Base-by-base conservation (phyloP, 1,140 invertebrate species). In the Chionoecetes opilio region DNA sequence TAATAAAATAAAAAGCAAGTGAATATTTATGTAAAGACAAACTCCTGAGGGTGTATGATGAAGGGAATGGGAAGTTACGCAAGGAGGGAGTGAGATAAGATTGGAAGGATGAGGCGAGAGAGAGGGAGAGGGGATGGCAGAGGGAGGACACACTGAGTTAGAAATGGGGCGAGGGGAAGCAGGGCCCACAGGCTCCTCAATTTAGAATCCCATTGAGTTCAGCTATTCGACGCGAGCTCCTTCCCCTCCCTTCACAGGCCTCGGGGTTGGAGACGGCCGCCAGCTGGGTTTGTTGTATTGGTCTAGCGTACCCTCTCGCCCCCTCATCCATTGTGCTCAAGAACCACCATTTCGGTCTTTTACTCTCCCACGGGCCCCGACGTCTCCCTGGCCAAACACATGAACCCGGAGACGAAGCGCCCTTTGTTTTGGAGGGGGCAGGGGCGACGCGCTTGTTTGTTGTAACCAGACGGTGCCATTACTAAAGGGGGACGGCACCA, bases 221-320 rank as follows among this genome's bases (percentile, higher is more conserved):
- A 75, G 63, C 63, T 75, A 75, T 75, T 75, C 63, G 21, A 75
- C 63, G n/a, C 63, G 11, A 21, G 21, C 11, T 21, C 21, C 63
- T 26, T n/a, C 21, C 11, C 63, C 63, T n/a, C 63, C 21, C 63
- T n/a, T 75, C 63, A 17, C 63, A n/a, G 63, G 63, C 63, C 21
- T 75, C 63, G 21, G 63, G 63, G 63, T 75, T 21, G 63, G 63
- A 75, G 21, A n/a, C n/a, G 63, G 63, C 63, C 63, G 63, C 21
- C 63, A n/a, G 63, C 63, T 75, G 63, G n/a, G 63, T 75, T 75
- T n/a, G 63, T 75, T 75, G 63, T 75, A 75, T 75, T 75, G 63
- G 63, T 3, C 21, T 21, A 26, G 63, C 6, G 63, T 26, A n/a
- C 63, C 63, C 63, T 75, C 63, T 75, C 63, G 63, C 21, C 21